Evolutionary conservation across 1,140 invertebrate species (phyloP), one percentile per base, ranked within the genome.

Genomic region (Melitaea cinxia): DNA sequence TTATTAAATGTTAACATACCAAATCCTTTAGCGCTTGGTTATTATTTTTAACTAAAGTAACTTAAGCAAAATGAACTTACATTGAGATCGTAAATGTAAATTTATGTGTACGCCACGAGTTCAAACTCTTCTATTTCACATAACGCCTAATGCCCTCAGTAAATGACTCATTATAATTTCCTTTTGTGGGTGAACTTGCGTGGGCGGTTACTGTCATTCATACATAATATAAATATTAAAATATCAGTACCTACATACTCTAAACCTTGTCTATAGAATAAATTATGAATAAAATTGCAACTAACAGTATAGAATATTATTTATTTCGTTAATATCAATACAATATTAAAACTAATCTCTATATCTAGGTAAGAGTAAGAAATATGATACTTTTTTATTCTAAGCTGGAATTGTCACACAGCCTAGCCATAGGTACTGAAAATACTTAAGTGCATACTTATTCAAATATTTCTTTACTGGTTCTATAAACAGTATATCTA

Each of bases 141-240:
- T 47, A 23, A 47, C 42, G 42, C 42, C 42, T 21, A 47, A 10
- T 47, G 42, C 42, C 12, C 39, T 47, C 42, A n/a, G 42, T 24
- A 45, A 65, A 65, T 65, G 62, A 65, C 17, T 65, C 62, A 65
- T 65, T 65, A 53, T 58, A 65, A 65, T 65, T 57, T 65, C 62
- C 62, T 37, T 52, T 65, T 65, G 62, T 65, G 47, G 28, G 26
- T 45, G 33, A 26, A 56, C 30, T 15, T 9, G 35, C 5, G 62
- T 65, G 33, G 54, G 62, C 24, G 42, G 45, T 52, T 65, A 42
- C 54, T 56, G 28, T 56, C 53, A 45, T 62, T 54, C 39, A 52
- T 30, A 47, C 21, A 47, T 21, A 21, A 47, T 47, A 47, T 49
- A 59, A 49, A 47, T 49, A 49, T 49, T 49, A 49, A 19, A 28